A percentile compares a stretch with the other conserved stretches of the same genome.
These are phyloP conservation scores for Harpalus rubripes DNA, from an alignment of 2,888 invertebrate genomes.

Conservation along the genomic window DNA sequence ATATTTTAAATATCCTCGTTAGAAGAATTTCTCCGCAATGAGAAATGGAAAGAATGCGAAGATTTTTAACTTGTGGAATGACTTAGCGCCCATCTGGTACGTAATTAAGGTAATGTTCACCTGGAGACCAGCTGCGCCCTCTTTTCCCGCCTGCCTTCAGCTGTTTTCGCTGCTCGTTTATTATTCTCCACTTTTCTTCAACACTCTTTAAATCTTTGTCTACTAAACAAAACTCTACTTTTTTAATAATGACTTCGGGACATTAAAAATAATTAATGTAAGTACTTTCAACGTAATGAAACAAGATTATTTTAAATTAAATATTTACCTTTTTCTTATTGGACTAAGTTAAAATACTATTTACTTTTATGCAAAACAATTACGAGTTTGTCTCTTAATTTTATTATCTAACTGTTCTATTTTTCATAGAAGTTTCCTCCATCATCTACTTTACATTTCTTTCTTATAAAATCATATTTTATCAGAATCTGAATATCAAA, in stretches of 20 bases:
- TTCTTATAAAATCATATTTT: neutral
- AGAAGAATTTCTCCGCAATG: conserved; percentile 15
- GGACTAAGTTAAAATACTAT: neutral
- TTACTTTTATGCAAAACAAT: conserved; percentile 22
- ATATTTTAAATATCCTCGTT: conserved; percentile 40
- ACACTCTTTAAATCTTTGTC: conserved; percentile 54
- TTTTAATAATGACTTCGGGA: conserved; percentile 50
- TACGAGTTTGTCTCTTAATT: neutral
- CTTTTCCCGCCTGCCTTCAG: neutral
- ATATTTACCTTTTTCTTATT: conserved; percentile 39
- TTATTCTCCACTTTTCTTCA: conserved; percentile 52
- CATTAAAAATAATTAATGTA: conserved; percentile 58
- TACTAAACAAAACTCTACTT: conserved; percentile 55
- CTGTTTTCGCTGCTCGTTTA: conserved; percentile 40
- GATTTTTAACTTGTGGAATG: conserved; percentile 57
- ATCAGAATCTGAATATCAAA: no score
- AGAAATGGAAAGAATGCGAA: conserved; percentile 46
- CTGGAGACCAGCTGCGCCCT: conserved; percentile 69
- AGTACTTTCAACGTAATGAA: conserved; percentile 52
- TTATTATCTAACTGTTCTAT: neutral
- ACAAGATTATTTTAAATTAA: conserved; percentile 54
- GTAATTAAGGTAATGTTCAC: conserved; percentile 76
- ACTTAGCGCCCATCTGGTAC: conserved; percentile 73
- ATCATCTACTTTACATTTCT: no score
- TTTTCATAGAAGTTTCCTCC: neutral